phyloP scores from a whole-genome alignment of 2,888 invertebrate species.

The Incurvaria masculella region DNA sequence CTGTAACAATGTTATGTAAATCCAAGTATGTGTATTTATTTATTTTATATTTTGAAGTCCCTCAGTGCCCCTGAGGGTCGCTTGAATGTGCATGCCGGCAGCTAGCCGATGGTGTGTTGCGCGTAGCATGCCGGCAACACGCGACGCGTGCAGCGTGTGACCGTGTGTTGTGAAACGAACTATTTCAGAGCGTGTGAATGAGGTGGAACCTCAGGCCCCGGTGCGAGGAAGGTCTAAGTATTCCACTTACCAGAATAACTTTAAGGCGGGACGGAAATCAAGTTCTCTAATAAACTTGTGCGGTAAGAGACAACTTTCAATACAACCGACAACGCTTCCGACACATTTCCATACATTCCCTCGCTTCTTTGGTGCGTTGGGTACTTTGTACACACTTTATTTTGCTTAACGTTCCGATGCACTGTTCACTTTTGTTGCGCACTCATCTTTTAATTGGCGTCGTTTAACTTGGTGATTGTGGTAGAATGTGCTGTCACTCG shows the following conservation, averaged over 20 bases:
- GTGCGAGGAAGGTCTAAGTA: constrained; percentile 81
- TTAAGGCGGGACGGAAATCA: constrained; percentile 86
- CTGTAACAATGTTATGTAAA: too few relatives aligned
- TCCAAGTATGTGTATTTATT: too few relatives aligned
- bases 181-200: constrained; percentile 82
- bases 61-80: neutral
- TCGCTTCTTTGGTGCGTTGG: constrained; percentile 43
- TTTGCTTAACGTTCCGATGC: neutral
- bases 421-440: constrained; percentile 1
- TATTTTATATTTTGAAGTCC: neutral
- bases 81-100: neutral
- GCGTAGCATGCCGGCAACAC: constrained; percentile 15
- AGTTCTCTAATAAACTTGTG: constrained; percentile 95
- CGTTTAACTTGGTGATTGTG: neutral
- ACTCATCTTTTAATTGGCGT: neutral
- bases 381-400: constrained; percentile 37
- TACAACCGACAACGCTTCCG: constrained; percentile 19
- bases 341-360: constrained; percentile 14
- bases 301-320: constrained; percentile 72
- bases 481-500: constrained; percentile 36
- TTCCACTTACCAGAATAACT: constrained; percentile 80
- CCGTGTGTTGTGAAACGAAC: constrained; percentile 57
- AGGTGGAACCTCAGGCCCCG: constrained; percentile 68
- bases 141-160: constrained; percentile 46
- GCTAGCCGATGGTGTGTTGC: neutral